These are phyloP conservation scores for Melolontha melolontha DNA, from an alignment of 2,888 invertebrate genomes.

Conservation along the genomic window DNA sequence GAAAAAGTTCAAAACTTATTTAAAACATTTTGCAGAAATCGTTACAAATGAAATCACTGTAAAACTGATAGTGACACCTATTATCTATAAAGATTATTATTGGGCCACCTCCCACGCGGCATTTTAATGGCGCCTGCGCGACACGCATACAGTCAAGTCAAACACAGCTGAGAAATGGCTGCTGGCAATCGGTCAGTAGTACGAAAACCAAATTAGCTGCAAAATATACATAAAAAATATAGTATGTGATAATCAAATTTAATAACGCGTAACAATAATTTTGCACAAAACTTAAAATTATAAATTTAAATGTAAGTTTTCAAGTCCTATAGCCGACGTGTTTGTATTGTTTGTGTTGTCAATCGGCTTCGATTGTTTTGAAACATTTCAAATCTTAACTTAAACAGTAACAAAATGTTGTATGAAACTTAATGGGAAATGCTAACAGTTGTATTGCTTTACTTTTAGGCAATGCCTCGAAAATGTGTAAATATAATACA, in stretches of 20 bases:
- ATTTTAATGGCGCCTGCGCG: conserved; percentile 46
- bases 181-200: conserved; percentile 59
- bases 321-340: conserved; percentile 24
- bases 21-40: too few relatives aligned
- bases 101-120: conserved; percentile 42
- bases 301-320: conserved; percentile 39
- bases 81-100: conserved; percentile 11
- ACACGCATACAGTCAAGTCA: conserved; percentile 56
- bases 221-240: conserved; percentile 48
- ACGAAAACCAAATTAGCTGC: conserved; percentile 49
- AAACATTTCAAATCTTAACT: conserved; percentile 4
- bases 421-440: conserved; percentile 24
- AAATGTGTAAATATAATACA: conserved; percentile 35
- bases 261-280: conserved; percentile 48
- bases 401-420: conserved; percentile 24
- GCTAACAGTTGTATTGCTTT: conserved; percentile 33
- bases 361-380: conserved; percentile 40
- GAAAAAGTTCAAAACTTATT: too few relatives aligned
- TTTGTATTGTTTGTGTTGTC: conserved; percentile 42
- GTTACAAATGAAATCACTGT: too few relatives aligned
- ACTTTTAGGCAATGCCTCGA: conserved; percentile 38
- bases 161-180: conserved; percentile 57
- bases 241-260: conserved; percentile 53
- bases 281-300: conserved; percentile 47
- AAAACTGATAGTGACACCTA: conserved; percentile 25